Base-by-base conservation (phyloP, 2,888 invertebrate genomes). In the Linnaemya vulpina region DNA sequence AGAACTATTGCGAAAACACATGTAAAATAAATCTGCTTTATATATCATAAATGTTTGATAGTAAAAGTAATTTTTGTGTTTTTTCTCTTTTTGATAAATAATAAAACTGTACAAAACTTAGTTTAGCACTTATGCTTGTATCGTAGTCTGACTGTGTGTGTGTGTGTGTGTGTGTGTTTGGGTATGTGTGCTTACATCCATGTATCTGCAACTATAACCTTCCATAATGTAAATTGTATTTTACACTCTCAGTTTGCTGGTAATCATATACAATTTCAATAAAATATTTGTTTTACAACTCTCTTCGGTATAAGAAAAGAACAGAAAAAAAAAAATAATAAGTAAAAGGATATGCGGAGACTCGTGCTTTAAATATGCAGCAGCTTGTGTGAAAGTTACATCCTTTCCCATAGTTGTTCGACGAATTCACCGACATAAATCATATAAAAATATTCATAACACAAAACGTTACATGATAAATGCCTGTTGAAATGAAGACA, bases 401-500 rank as follows among this genome's bases (percentile, higher is more conserved):
- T 58, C 49, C 40, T 49, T 55, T 67, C 15, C 11, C 35, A 53
- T 40, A 73, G 67, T 67, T 76, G 70, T 75, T 76, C 78, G 68
- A 58, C 68, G 83, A 80, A 83, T 86, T 78, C 71, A 77, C 71
- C 81, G 63, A 79, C 73, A 86, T 87, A 85, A 83, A 86, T 87
- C 87, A 87, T 85, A 76, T 68, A 62, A 86, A 87, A 86, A 87
- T 87, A 87, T 87, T 87, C 87, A 87, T 87, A 87, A 87, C 87
- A 87, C 81, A 85, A 85, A 87, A 84, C 81, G 84, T 83, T 86
- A 81, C 86, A 87, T 88, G 88, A 87, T 88, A 87, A 86, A 88
- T 87, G 87, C 80, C 70, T 82, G 87, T 84, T 87, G 87, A 87
- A 88, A 87, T 87, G 87, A 87, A 87, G 88, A 87, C 88, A 88